Evolutionary conservation across 2,888 invertebrate genomes (phyloP).

Genomic region (Diadromus collaris): DNA sequence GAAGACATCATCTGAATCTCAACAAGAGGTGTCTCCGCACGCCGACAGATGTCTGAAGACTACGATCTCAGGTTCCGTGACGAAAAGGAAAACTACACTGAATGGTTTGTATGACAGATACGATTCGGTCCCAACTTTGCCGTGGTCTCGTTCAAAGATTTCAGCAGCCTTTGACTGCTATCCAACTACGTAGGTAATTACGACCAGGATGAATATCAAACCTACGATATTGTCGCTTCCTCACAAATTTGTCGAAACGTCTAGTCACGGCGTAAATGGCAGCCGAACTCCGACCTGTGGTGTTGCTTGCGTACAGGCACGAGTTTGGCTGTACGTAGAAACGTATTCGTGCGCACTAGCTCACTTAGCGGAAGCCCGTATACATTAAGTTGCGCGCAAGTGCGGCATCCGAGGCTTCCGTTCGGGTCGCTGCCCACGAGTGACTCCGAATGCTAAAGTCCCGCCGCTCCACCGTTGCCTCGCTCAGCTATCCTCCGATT

Average conservation of each 20-base stretch:
- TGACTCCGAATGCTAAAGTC: slow-evolving; percentile 37
- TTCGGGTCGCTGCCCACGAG: slow-evolving; percentile 36
- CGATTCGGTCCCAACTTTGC: neutral
- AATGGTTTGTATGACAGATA: neutral
- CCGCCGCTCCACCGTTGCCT: neutral
- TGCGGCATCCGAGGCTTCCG: slow-evolving; percentile 27
- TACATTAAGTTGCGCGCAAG: slow-evolving; percentile 4
- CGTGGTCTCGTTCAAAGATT: neutral
- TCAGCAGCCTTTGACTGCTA: neutral
- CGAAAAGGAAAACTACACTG: neutral
- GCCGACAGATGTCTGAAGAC: neutral
- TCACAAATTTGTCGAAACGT: neutral
- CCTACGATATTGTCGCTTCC: neutral
- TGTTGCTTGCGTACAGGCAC: neutral
- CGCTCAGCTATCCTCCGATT: slow-evolving; percentile 7
- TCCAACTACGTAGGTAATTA: neutral
- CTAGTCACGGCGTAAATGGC: neutral
- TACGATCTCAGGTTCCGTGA: neutral
- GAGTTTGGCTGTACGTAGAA: slow-evolving; percentile 3
- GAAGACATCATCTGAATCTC: no score
- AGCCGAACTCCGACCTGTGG: neutral
- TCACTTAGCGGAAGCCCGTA: slow-evolving; percentile 7
- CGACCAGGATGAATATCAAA: neutral
- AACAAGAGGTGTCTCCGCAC: no score
- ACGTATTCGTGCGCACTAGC: slow-evolving; percentile 12